phyloP scores from a whole-genome alignment of 2,888 invertebrate genomes.

The Mesorhabditis spiculigera region DNA sequence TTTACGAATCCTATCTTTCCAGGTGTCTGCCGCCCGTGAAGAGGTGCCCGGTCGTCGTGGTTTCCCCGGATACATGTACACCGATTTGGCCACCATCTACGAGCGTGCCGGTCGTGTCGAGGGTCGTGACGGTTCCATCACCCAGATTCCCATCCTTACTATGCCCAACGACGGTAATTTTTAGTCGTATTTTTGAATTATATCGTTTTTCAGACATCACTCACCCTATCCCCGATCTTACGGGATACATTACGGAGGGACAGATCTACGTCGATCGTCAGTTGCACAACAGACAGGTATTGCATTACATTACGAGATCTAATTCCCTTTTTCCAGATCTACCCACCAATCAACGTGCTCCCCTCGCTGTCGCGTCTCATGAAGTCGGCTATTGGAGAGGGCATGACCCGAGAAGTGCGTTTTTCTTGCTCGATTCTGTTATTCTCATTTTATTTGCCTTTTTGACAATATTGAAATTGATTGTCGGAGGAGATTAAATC shows the following conservation, averaged over 20 bases:
- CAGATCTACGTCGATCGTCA: constrained; percentile 99
- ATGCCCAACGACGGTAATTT: constrained; percentile 89
- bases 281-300: constrained; percentile 79
- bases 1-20: constrained; percentile 6
- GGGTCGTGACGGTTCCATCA: constrained; percentile 96
- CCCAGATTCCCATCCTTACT: constrained; percentile 98
- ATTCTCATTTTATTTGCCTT: not conserved
- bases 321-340: constrained; percentile 68
- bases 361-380: constrained; percentile 98
- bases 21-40: constrained; percentile 91
- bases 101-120: constrained; percentile 98
- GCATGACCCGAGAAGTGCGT: constrained; percentile 76
- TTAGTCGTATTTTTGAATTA: not conserved
- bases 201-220: constrained; percentile 76
- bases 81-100: constrained; percentile 99
- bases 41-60: constrained; percentile 99
- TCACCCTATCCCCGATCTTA: constrained; percentile 99
- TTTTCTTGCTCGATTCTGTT: constrained; percentile 62
- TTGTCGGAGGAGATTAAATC: constrained; percentile 24
- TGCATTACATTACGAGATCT: constrained; percentile 64
- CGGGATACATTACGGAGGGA: constrained; percentile 99
- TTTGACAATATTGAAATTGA: not conserved
- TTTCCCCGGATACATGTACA: constrained; percentile 99
- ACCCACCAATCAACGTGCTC: constrained; percentile 97
- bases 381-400: constrained; percentile 99